These are phyloP conservation scores for Dasysyrphus albostriatus DNA, from an alignment of 2,888 invertebrate species.

Conservation along the genomic window DNA sequence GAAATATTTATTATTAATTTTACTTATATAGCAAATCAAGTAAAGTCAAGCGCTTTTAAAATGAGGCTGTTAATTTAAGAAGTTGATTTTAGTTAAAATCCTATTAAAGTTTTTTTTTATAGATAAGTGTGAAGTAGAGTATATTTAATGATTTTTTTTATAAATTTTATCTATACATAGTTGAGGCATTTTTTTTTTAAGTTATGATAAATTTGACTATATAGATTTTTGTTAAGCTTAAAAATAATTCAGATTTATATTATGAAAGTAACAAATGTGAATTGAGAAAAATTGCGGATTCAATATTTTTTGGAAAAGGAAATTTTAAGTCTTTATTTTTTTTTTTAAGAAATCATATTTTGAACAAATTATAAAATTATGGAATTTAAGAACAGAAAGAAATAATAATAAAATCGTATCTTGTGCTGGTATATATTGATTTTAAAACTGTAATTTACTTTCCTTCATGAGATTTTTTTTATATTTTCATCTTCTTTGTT, in stretches of 20 bases:
- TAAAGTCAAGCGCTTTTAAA: conserved; percentile 39
- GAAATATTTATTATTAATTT: conserved; percentile 11
- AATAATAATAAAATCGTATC: conserved; percentile 19
- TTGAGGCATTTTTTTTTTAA: conserved; percentile 51
- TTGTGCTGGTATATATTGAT: conserved; percentile 51
- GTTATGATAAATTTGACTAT: conserved; percentile 52
- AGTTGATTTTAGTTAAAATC: conserved; percentile 50
- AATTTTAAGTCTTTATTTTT: too few species aligned
- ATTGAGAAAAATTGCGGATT: conserved; percentile 11
- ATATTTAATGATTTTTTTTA: conserved; percentile 50
- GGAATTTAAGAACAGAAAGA: not conserved
- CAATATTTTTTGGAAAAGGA: not conserved
- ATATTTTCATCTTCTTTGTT: conserved; percentile 12
- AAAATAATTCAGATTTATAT: conserved; percentile 16
- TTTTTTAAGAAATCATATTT: not conserved
- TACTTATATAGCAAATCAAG: conserved; percentile 11
- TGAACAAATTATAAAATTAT: not conserved
- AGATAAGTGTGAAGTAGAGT: conserved; percentile 63
- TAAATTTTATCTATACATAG: conserved; percentile 50
- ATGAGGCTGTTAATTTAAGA: conserved; percentile 44
- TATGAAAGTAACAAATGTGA: not conserved
- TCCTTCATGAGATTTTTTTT: conserved; percentile 1
- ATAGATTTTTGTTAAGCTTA: conserved; percentile 49
- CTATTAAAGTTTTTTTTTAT: conserved; percentile 45
- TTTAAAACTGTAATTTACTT: conserved; percentile 30